These are phyloP conservation scores for Sparus aurata DNA, from an alignment of 2,797 vertebrate species.

Conservation along the genomic window DNA sequence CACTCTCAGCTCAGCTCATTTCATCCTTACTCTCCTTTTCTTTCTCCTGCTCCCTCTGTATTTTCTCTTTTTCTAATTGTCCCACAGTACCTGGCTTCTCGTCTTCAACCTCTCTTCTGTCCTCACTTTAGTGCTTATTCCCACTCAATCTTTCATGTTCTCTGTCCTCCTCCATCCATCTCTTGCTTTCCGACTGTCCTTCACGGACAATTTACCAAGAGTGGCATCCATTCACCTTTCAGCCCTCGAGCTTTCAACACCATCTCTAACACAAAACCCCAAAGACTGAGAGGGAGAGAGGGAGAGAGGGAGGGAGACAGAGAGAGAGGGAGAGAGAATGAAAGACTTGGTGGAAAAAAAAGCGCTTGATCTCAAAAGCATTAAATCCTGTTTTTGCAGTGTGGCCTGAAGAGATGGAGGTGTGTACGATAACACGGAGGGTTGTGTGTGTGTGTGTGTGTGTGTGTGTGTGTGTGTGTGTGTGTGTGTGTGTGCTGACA, in stretches of 20 bases:
- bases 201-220: conserved; percentile 76
- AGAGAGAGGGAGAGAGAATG: conserved; percentile 40
- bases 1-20: not conserved
- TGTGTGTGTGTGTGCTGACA: conserved; percentile 27
- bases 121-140: conserved; percentile 24
- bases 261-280: conserved; percentile 66
- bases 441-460: not conserved
- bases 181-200: conserved; percentile 63
- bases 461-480: no score
- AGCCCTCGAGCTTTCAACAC: conserved; percentile 65
- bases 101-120: conserved; percentile 22
- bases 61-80: conserved; percentile 28
- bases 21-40: not conserved
- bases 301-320: conserved; percentile 26
- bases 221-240: conserved; percentile 66
- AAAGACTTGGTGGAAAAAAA: conserved; percentile 43
- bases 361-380: conserved; percentile 61
- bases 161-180: conserved; percentile 34
- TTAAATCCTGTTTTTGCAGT: conserved; percentile 46
- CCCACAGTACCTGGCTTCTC: conserved; percentile 13
- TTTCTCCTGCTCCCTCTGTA: conserved; percentile 11
- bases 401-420: conserved; percentile 36
- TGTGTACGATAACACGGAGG: conserved; percentile 5
- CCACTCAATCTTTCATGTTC: conserved; percentile 34
- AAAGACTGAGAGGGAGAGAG: conserved; percentile 34